Base-by-base conservation (phyloP, 2,888 invertebrate genomes). In the Sarcophaga rosellei region DNA sequence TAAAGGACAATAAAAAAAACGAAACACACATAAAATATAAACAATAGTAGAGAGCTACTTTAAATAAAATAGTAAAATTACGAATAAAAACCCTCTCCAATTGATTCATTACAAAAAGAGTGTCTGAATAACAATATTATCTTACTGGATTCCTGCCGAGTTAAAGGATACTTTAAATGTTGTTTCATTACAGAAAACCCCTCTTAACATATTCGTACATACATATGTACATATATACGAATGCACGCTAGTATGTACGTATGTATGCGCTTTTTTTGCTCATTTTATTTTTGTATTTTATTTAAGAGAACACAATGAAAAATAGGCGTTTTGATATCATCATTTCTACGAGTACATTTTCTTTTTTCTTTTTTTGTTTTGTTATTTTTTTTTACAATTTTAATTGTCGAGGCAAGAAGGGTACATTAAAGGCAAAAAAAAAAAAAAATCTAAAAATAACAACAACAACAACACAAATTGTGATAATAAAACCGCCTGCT, bases 301-400 rank as follows among this genome's bases (percentile, higher is more conserved):
- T 74, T 78, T 66, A 20, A 59, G 66, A 83, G 69, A 72, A 63
- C 35, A 83, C 83, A 80, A 81, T 76, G 73, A 78, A 81, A 77
- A 81, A 84, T 81, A 81, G 86, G 81, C 84, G 76, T 83, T 83
- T 80, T 83, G 86, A 86, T 84, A 86, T 86, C 83, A 78, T 72
- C 77, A 82, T 79, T 25, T n/a, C 53, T 53, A 53, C 53, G 17
- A 53, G 53, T 53, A 53, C 15, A 17, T 53, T 53, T 53, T 65
- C 35, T 17, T 35, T 23, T 23, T 23, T 20, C 8, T 53, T 77
- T 86, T 86, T 86, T 84, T n/a, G n/a, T n/a, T n/a, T n/a, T n/a
- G n/a, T n/a, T n/a, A n/a, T n/a, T 20, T 17, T 53, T 77, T 86
- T 86, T 86, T 84, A 81, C 61, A 81, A 86, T 84, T 84, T 75